Evolutionary conservation across 1,140 invertebrate species (phyloP).

Genomic region (Ditylenchus dipsaci): DNA sequence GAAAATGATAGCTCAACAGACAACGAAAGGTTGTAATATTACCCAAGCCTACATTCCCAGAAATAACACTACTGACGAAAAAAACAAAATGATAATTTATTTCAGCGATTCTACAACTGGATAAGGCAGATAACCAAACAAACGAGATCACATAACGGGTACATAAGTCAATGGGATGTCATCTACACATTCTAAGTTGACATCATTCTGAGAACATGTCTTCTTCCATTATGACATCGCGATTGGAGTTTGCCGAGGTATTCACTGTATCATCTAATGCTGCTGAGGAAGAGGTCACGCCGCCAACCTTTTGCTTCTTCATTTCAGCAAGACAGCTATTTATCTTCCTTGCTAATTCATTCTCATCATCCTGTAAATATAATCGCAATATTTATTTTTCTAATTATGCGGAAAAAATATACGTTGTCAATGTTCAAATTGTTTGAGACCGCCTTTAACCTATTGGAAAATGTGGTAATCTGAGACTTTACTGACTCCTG

Average conservation of each 20-base stretch:
- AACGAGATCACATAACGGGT: no score
- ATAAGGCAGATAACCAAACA: no score
- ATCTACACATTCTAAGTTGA: no score
- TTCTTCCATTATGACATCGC: neutral
- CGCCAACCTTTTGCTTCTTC: neutral
- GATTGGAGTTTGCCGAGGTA: neutral
- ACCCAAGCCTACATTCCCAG: no score
- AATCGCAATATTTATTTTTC: neutral
- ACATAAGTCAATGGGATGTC: no score
- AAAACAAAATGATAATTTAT: no score
- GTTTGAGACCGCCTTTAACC: neutral
- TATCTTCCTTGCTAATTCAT: neutral
- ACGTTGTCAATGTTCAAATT: neutral
- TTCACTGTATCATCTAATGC: neutral
- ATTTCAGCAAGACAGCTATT: neutral
- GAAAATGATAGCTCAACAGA: neutral
- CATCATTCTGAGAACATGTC: neutral
- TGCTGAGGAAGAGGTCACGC: neutral
- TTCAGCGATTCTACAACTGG: no score
- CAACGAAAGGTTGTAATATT: neutral
- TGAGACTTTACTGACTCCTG: conserved; percentile 11
- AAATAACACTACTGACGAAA: no score
- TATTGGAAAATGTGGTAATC: neutral
- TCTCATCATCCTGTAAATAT: neutral
- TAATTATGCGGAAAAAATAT: neutral